Percentiles rank a stretch among this genome's conserved stretches.
Conservation (phyloP, 2,888 invertebrate species). For the Lysandra coridon region DNA sequence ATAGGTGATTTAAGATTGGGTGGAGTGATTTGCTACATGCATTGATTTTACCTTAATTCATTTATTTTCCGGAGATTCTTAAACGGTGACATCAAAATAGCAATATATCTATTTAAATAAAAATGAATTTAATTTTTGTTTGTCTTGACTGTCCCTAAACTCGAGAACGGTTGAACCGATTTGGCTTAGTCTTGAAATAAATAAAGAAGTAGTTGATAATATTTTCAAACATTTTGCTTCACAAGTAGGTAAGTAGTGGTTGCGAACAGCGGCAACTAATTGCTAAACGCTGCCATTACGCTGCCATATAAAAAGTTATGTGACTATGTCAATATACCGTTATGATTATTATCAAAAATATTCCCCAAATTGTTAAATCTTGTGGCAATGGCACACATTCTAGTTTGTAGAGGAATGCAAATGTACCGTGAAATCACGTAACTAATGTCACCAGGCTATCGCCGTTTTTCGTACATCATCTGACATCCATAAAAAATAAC, state of each 20-base stretch:
- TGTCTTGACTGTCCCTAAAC: no score
- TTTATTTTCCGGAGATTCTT: neutral
- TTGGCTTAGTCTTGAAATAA: neutral
- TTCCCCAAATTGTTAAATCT: slow-evolving; percentile 3
- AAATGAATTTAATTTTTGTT: no score
- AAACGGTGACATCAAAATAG: neutral
- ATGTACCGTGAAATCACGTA: neutral
- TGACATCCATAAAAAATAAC: no score
- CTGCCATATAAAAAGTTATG: slow-evolving; percentile 23
- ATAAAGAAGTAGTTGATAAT: neutral
- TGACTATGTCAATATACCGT: slow-evolving; percentile 28
- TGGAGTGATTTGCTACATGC: neutral
- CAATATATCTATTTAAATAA: neutral
- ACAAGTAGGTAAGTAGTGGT: neutral
- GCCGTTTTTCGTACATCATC: neutral
- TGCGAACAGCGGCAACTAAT: neutral
- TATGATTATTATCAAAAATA: slow-evolving; percentile 13
- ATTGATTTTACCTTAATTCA: neutral
- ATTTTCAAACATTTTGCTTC: neutral
- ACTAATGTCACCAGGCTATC: neutral
- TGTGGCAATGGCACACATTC: slow-evolving; percentile 9
- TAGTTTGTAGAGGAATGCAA: neutral
- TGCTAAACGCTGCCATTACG: slow-evolving; percentile 13
- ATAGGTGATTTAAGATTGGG: neutral
- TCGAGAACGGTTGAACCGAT: no score